These are phyloP conservation scores for Leucophenga maculata DNA, from an alignment of 2,888 invertebrate species.

Conservation along the genomic window DNA sequence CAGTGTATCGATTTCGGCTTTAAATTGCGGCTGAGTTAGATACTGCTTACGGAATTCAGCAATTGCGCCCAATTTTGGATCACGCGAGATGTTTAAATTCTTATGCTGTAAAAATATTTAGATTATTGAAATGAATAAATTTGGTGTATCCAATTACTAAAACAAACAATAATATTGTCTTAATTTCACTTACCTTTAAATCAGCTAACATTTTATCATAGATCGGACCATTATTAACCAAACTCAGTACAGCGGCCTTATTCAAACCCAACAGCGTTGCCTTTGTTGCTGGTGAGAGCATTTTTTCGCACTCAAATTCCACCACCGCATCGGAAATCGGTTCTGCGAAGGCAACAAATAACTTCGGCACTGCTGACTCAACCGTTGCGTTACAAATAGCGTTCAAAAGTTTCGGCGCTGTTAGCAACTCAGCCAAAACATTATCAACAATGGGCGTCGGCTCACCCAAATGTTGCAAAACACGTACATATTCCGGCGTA, in stretches of 20 bases:
- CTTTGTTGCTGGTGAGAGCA: conserved; percentile 48
- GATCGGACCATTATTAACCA: conserved; percentile 76
- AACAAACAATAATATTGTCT: no score
- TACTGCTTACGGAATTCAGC: conserved; percentile 77
- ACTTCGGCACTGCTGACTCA: conserved; percentile 52
- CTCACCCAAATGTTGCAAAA: conserved; percentile 52
- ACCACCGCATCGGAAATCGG: conserved; percentile 56
- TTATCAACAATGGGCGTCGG: conserved; percentile 47
- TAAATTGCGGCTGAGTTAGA: conserved; percentile 74
- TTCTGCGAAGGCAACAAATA: conserved; percentile 65
- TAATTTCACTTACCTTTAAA: conserved; percentile 73
- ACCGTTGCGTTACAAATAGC: conserved; percentile 48
- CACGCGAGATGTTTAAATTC: conserved; percentile 74
- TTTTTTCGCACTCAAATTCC: conserved; percentile 49
- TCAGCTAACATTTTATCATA: conserved; percentile 76
- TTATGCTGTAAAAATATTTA: conserved; percentile 70
- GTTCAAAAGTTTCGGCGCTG: conserved; percentile 57
- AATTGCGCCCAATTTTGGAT: conserved; percentile 76
- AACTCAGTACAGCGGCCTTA: conserved; percentile 75
- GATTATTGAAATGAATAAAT: no score
- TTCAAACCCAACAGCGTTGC: conserved; percentile 75
- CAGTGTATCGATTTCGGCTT: conserved; percentile 75
- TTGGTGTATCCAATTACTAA: no score
- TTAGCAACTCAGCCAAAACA: conserved; percentile 55
- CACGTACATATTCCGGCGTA: conserved; percentile 37